These are phyloP conservation scores for Rhinoraja longicauda DNA, from an alignment of 2,797 vertebrate species.

Conservation along the genomic window DNA sequence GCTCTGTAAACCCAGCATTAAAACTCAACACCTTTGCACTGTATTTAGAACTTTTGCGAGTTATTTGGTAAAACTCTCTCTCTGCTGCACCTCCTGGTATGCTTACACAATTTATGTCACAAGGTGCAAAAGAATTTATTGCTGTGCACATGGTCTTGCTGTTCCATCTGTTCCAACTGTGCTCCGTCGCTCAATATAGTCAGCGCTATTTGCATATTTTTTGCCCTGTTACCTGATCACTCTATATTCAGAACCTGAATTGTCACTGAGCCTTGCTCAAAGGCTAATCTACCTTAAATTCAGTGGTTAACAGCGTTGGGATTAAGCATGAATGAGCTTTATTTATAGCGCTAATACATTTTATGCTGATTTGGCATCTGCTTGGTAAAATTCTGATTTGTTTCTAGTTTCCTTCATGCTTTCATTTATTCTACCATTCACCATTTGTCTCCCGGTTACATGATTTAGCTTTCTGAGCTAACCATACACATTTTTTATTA, in stretches of 20 bases:
- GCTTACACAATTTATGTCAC: neutral
- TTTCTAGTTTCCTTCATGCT: neutral
- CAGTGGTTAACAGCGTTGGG: neutral
- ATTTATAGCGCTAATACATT: neutral
- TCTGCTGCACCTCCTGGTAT: neutral
- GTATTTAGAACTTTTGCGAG: conserved; percentile 1
- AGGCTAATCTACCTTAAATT: neutral
- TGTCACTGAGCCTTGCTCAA: neutral
- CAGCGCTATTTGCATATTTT: neutral
- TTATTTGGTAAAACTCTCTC: neutral
- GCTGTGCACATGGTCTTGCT: neutral
- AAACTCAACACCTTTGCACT: neutral
- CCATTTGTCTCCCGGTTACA: neutral
- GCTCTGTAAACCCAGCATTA: conserved; percentile 4
- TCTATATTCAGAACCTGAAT: neutral
- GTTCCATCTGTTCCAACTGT: neutral
- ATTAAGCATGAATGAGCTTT: neutral
- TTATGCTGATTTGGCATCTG: neutral
- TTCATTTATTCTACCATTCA: neutral
- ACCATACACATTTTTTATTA: neutral
- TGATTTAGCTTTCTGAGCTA: neutral
- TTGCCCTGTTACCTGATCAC: neutral
- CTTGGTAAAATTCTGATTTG: neutral
- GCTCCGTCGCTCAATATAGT: neutral
- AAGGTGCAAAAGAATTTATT: neutral